Evolutionary conservation across 2,888 invertebrate genomes (phyloP).

Genomic region (Chesias legatella): DNA sequence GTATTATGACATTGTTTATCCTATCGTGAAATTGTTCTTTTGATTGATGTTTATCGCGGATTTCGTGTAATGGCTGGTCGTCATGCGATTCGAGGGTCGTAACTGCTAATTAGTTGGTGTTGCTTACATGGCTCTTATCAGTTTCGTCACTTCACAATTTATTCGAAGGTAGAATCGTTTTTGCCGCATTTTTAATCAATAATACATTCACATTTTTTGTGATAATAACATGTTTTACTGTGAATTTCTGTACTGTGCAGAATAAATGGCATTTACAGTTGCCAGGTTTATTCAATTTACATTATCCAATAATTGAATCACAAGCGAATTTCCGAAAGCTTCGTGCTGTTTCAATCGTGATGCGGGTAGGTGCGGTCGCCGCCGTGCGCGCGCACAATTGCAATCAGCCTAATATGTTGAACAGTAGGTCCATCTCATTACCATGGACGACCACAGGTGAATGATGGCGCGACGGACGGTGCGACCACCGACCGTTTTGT

Average conservation of each 20-base stretch:
- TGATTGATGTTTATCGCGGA: slow-evolving; percentile 25
- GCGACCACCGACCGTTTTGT: slow-evolving; percentile 69
- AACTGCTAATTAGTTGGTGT: slow-evolving; percentile 22
- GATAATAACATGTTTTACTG: neutral
- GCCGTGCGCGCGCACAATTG: slow-evolving; percentile 58
- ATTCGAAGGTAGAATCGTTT: slow-evolving; percentile 10
- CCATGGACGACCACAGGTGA: slow-evolving; percentile 78
- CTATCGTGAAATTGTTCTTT: slow-evolving; percentile 26
- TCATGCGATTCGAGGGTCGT: slow-evolving; percentile 22
- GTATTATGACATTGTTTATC: slow-evolving; percentile 29
- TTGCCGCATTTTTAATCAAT: neutral
- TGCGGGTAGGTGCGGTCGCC: slow-evolving; percentile 50
- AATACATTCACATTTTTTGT: too few species aligned
- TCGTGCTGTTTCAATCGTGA: slow-evolving; percentile 53
- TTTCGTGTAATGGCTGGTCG: slow-evolving; percentile 19
- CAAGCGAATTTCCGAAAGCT: slow-evolving; percentile 22
- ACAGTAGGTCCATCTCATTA: slow-evolving; percentile 79
- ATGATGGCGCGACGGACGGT: slow-evolving; percentile 66
- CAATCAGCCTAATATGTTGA: slow-evolving; percentile 78
- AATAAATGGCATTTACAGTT: slow-evolving; percentile 17
- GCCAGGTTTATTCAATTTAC: slow-evolving; percentile 23
- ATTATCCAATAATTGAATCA: slow-evolving; percentile 29
- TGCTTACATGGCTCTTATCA: slow-evolving; percentile 19
- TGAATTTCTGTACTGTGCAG: slow-evolving; percentile 10
- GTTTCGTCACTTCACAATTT: slow-evolving; percentile 18